These are phyloP conservation scores for Myodes glareolus DNA, from an alignment of 2,113 vertebrate species.

Conservation along the genomic window DNA sequence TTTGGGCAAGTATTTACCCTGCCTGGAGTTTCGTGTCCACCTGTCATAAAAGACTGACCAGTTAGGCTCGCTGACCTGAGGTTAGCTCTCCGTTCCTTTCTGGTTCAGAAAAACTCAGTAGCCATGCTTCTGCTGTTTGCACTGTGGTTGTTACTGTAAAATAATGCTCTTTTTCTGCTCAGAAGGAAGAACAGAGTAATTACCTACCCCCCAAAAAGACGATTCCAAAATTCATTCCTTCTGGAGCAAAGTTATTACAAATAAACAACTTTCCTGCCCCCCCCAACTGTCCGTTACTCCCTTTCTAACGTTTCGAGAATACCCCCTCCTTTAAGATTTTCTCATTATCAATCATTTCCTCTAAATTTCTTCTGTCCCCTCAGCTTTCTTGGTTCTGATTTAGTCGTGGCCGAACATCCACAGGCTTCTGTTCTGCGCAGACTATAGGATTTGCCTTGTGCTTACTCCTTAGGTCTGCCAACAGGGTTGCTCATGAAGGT, in stretches of 20 bases:
- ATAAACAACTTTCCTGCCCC: neutral
- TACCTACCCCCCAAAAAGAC: neutral
- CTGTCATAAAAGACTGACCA: neutral
- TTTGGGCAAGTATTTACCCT: neutral
- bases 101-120: neutral
- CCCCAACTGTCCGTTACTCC: neutral
- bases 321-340: neutral
- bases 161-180: neutral
- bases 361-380: neutral
- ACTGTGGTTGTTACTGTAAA: neutral
- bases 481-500: neutral
- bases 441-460: neutral
- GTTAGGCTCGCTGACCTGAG: neutral
- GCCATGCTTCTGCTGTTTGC: neutral
- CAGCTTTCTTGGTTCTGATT: neutral
- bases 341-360: neutral
- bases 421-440: neutral
- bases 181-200: neutral
- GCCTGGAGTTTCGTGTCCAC: neutral
- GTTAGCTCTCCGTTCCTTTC: neutral
- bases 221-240: neutral
- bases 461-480: neutral
- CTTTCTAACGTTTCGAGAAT: neutral
- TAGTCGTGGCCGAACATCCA: neutral
- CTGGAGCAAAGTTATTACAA: neutral